Base-by-base conservation (phyloP, 2,113 vertebrate genomes). In the Pavo muticus region DNA sequence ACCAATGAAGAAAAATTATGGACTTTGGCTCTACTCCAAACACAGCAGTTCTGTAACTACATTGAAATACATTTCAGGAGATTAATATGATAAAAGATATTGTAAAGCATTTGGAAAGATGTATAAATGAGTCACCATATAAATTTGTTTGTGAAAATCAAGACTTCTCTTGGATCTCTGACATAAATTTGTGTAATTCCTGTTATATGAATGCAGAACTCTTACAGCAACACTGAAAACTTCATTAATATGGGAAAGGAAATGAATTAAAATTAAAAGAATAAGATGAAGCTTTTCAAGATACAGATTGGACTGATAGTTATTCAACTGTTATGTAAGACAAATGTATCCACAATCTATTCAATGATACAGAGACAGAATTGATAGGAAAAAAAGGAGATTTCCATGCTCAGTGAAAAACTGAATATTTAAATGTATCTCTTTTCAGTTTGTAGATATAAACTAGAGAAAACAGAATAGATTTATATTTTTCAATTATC, bases 81-180 rank as follows among this genome's bases (percentile, higher is more conserved):
- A 91, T 89, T 87, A 92, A 30, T 64, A 86, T 92, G 52, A 92
- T 74, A 93, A 95, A 93, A 13, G 12, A 17, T 82, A 85, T 30
- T 30, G 24, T 77, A 65, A 79, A 80, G 10, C 14, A 87, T 72
- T 73, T 64, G 23, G 95, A 93, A 96, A 91, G 40, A 64, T 80
- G n/a, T 91, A 37, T 79, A 80, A 88, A 92, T 71, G 3, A 91
- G 64, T 92, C 78, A 92, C 50, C 82, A 91, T 74, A 91, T 76
- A 88, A 96, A 91, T 56, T 48, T 89, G n/a, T 67, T 88, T 69
- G 52, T 78, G 84, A 84, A 95, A 92, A 91, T 91, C 52, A 85
- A 44, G 17, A 86, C 92, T 9, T 78, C 18, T 85, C 14, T 24
- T 76, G 68, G 68, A 85, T 83, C 20, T 87, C 80, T 80, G 65